Evolutionary conservation across 2,888 invertebrate genomes (phyloP).

Genomic region (Agrilus mali): DNA sequence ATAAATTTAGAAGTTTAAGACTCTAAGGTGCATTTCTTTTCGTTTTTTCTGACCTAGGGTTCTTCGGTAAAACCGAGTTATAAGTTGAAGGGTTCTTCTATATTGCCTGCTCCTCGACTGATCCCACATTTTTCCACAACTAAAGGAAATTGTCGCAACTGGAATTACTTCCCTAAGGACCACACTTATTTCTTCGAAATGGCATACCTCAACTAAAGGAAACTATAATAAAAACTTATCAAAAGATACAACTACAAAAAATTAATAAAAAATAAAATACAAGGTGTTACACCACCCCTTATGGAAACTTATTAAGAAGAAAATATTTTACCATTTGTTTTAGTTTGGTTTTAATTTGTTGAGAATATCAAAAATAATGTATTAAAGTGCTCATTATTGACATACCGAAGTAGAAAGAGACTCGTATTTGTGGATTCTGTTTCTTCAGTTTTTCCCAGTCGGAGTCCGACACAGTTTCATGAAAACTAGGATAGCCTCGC

Average conservation of each 20-base stretch:
- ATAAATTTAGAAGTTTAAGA: background rate
- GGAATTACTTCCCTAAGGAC: conserved; percentile 36
- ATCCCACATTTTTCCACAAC: conserved; percentile 35
- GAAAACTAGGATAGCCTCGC: conserved; percentile 32
- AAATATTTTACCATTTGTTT: too few relatives aligned
- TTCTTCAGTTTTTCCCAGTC: conserved; percentile 32
- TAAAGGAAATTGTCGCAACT: conserved; percentile 33
- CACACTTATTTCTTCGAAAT: conserved; percentile 34
- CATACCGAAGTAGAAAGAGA: conserved; percentile 24
- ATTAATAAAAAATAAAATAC: too few relatives aligned
- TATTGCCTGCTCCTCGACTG: conserved; percentile 36
- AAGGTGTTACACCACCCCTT: too few relatives aligned
- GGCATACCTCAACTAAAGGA: conserved; percentile 27
- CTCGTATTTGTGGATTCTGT: conserved; percentile 32
- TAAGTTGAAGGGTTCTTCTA: conserved; percentile 29
- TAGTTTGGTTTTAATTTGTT: too few relatives aligned
- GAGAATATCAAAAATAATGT: too few relatives aligned
- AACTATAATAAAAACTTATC: background rate
- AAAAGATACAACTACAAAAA: too few relatives aligned
- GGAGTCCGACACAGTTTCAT: conserved; percentile 29
- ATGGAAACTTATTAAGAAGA: too few relatives aligned
- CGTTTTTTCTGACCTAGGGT: conserved; percentile 29
- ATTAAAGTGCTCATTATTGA: background rate
- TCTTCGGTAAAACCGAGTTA: conserved; percentile 31
- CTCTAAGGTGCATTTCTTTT: background rate